phyloP scores from a whole-genome alignment of 2,888 invertebrate genomes.

The Lasioglossum villosulum region DNA sequence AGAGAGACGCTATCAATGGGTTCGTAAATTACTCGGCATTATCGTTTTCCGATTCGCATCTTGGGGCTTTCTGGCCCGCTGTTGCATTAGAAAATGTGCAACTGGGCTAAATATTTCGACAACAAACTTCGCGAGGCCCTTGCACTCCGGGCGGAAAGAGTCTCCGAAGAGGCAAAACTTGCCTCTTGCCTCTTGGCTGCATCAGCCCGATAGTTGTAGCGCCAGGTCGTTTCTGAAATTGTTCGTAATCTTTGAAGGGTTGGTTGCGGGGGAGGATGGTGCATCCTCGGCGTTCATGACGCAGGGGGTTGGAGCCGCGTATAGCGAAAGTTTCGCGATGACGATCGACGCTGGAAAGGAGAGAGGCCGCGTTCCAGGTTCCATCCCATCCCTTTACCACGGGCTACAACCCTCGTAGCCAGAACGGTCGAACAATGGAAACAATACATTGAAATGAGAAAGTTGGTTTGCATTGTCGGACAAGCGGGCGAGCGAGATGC shows the following conservation, averaged over 20 bases:
- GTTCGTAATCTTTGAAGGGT: slow-evolving; percentile 59
- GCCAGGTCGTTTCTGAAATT: slow-evolving; percentile 50
- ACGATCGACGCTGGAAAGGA: slow-evolving; percentile 37
- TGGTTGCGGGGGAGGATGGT: background rate
- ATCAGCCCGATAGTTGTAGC: slow-evolving; percentile 20
- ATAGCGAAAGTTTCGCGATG: slow-evolving; percentile 32
- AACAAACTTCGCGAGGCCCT: background rate
- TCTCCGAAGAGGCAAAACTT: background rate
- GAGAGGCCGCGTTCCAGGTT: slow-evolving; percentile 33
- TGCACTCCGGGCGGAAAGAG: background rate
- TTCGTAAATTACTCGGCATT: slow-evolving; percentile 1
- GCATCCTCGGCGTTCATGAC: slow-evolving; percentile 7
- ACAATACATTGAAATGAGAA: slow-evolving; percentile 83
- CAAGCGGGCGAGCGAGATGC: slow-evolving; percentile 67
- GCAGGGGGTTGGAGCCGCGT: background rate
- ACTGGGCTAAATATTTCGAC: background rate
- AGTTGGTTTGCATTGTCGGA: slow-evolving; percentile 83
- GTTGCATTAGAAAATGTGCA: background rate
- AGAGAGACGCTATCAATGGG: background rate
- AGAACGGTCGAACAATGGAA: slow-evolving; percentile 76
- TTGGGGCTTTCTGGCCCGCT: background rate
- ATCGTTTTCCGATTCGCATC: background rate
- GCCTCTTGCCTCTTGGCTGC: slow-evolving; percentile 1
- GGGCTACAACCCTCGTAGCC: slow-evolving; percentile 59
- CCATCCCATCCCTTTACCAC: slow-evolving; percentile 14